phyloP scores from a whole-genome alignment of 2,797 vertebrate genomes.

The Sylvia borin region DNA sequence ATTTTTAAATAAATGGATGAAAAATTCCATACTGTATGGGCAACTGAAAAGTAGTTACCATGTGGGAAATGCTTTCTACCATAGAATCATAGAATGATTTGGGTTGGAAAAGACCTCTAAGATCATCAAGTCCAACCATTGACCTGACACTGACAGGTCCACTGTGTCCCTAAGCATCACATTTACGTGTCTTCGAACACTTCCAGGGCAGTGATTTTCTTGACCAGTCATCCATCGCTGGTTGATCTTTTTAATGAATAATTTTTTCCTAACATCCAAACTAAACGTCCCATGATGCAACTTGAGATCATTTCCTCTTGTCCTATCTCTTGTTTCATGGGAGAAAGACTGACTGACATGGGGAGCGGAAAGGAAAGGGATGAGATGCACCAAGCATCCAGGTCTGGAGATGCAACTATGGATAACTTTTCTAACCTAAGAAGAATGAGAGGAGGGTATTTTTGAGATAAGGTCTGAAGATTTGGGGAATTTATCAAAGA shows the following conservation, averaged over 20 bases:
- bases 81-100: not conserved
- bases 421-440: not conserved
- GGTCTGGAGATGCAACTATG: not conserved
- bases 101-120: not conserved
- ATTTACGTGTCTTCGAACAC: not conserved
- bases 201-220: not conserved
- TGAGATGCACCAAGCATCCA: not conserved
- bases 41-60: not conserved
- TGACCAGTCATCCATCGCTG: not conserved
- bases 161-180: fast-evolving
- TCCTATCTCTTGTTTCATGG: not conserved
- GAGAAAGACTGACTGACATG: not conserved
- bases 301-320: not conserved
- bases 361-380: not conserved
- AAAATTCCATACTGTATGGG: not conserved
- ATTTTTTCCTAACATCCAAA: not conserved
- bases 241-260: not conserved
- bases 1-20: not conserved
- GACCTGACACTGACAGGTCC: not conserved
- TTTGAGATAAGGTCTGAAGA: not conserved
- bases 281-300: fast-evolving
- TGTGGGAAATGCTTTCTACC: not conserved
- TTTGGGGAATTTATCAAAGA: not conserved
- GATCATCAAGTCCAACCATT: not conserved
- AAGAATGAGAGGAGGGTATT: not conserved